phyloP scores from a whole-genome alignment of 2,797 vertebrate genomes.

The Enteromius unitaeniatus region DNA sequence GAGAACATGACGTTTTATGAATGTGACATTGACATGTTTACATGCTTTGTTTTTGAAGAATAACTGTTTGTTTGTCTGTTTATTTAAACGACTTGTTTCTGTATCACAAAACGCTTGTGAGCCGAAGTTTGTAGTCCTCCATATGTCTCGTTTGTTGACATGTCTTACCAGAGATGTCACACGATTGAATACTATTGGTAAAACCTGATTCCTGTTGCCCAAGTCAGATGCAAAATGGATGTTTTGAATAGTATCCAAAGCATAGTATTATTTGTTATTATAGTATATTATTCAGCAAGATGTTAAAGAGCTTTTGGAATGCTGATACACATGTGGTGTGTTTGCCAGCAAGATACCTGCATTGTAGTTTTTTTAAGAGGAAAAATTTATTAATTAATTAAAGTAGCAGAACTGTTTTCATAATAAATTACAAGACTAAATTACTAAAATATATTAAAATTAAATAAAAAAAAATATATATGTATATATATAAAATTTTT shows the following conservation, averaged over 20 bases:
- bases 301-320: too few relatives aligned
- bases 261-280: too few relatives aligned
- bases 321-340: background rate
- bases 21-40: slow-evolving; percentile 10
- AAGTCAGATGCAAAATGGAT: background rate
- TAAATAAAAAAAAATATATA: background rate
- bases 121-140: background rate
- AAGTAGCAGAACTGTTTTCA: background rate
- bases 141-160: background rate
- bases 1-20: background rate
- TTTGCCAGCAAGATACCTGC: background rate
- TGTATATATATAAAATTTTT: background rate
- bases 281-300: background rate
- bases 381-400: background rate
- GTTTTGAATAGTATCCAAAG: background rate
- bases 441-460: background rate
- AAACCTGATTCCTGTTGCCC: background rate
- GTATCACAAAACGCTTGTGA: background rate
- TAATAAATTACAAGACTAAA: background rate
- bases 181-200: background rate
- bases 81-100: background rate
- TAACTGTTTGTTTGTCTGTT: background rate
- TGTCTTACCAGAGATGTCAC: background rate
- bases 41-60: background rate
- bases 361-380: background rate